Evolutionary conservation across 2,888 invertebrate species (phyloP).

Genomic region (Athalia cordata): DNA sequence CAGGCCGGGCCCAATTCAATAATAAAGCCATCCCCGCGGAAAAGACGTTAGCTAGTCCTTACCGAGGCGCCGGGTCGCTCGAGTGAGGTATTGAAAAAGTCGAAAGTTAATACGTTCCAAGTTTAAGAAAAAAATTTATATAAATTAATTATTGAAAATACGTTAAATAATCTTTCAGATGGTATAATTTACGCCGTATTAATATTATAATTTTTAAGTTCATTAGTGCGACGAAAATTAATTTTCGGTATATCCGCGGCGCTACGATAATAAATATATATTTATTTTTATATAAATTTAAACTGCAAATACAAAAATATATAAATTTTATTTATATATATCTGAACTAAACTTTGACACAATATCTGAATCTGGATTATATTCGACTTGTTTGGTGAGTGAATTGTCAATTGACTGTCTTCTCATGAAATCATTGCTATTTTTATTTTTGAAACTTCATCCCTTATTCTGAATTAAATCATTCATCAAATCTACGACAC

Average conservation of each 20-base stretch:
- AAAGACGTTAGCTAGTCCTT: slow-evolving; percentile 66
- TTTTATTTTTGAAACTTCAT: too few species aligned
- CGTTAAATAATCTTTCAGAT: background rate
- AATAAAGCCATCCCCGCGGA: slow-evolving; percentile 69
- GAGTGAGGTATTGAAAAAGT: slow-evolving; percentile 48
- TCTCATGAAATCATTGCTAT: too few species aligned
- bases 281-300: too few species aligned
- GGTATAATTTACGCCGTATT: background rate
- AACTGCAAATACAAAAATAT: too few species aligned
- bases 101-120: slow-evolving; percentile 45
- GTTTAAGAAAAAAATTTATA: background rate
- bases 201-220: background rate
- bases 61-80: slow-evolving; percentile 60
- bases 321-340: too few species aligned
- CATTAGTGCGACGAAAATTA: background rate
- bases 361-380: too few species aligned
- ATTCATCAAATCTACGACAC: too few species aligned
- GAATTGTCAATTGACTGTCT: too few species aligned
- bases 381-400: too few species aligned
- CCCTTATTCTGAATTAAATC: too few species aligned
- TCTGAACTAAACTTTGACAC: too few species aligned
- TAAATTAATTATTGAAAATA: background rate
- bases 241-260: background rate
- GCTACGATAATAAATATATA: too few species aligned
- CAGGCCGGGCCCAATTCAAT: slow-evolving; percentile 76